phyloP scores from a whole-genome alignment of 2,113 vertebrate genomes.

The Microtus montanus region DNA sequence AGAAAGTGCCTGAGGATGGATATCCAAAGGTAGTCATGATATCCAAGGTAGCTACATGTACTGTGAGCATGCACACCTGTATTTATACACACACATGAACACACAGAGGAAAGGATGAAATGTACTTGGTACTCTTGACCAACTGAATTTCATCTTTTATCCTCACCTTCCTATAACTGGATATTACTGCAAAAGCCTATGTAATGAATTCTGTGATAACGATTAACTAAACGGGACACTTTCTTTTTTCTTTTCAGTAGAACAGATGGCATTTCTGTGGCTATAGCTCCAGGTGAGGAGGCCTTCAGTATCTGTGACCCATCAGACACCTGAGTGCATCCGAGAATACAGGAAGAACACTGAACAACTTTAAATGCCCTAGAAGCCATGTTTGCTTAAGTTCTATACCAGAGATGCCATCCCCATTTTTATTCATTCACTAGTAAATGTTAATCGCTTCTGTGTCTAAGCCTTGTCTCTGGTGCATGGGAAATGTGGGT shows the following conservation, averaged over 20 bases:
- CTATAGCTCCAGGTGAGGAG: neutral
- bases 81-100: neutral
- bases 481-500: neutral
- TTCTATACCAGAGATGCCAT: neutral
- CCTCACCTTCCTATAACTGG: neutral
- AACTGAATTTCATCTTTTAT: neutral
- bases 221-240: neutral
- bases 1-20: too few relatives aligned
- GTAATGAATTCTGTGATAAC: neutral
- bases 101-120: neutral
- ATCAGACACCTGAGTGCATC: neutral
- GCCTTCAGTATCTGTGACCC: neutral
- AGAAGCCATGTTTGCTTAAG: neutral
- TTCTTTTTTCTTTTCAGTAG: conserved; percentile 1
- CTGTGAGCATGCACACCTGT: neutral
- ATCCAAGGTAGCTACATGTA: neutral
- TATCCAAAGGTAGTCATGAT: neutral
- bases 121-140: neutral
- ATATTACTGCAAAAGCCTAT: neutral
- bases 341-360: neutral
- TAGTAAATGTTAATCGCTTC: conserved; percentile 5
- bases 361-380: neutral
- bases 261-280: neutral
- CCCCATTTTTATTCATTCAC: neutral
- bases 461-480: neutral